phyloP scores from a whole-genome alignment of 2,113 vertebrate genomes.

The Cryptomyrus ogoouensis region DNA sequence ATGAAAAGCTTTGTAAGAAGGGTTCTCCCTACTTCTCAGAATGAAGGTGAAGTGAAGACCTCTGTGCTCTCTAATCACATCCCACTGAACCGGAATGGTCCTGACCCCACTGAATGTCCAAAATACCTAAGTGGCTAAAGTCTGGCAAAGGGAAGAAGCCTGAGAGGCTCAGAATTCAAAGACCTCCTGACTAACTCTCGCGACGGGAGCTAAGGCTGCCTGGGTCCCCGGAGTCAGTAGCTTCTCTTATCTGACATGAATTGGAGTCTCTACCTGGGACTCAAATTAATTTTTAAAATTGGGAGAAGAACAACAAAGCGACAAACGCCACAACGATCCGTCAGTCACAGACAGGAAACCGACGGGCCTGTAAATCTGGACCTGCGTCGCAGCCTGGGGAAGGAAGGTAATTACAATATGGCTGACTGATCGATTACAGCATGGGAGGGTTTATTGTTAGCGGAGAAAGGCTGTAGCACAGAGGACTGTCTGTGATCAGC shows the following conservation, averaged over 20 bases:
- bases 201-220: neutral
- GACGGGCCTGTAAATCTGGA: conserved; percentile 27
- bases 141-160: neutral
- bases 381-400: conserved; percentile 1
- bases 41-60: neutral
- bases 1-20: neutral
- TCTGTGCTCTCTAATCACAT: neutral
- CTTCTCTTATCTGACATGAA: conserved; percentile 22
- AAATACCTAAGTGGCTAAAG: neutral
- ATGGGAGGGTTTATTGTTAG: neutral
- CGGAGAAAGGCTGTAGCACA: conserved; percentile 2
- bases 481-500: neutral
- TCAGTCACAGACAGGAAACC: conserved; percentile 15
- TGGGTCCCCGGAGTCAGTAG: neutral
- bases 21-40: neutral
- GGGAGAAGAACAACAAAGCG: conserved; percentile 14
- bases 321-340: conserved; percentile 13
- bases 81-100: neutral
- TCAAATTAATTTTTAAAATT: conserved; percentile 26
- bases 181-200: neutral
- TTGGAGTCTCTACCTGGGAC: conserved; percentile 2
- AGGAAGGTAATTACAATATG: conserved; percentile 28
- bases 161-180: neutral
- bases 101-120: neutral
- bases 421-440: conserved; percentile 25